These are phyloP conservation scores for Chouioia cunea DNA, from an alignment of 2,888 invertebrate genomes.

Conservation along the genomic window DNA sequence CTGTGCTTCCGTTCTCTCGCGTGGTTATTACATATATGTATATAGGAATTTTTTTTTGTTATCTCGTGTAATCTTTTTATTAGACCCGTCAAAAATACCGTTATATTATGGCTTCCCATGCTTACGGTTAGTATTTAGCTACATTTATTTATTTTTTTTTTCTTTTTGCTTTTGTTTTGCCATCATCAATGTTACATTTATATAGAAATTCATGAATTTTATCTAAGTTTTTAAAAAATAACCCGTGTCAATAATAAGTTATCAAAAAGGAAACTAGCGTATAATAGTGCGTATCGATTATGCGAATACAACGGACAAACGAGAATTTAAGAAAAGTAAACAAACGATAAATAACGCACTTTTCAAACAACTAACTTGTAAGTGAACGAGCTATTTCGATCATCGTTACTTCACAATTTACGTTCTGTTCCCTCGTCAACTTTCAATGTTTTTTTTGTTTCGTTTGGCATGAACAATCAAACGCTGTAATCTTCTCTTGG, in stretches of 20 bases:
- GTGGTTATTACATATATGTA: not conserved
- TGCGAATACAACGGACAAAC: too few relatives aligned
- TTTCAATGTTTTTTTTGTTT: slow-evolving; percentile 9
- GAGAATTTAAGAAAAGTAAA: too few relatives aligned
- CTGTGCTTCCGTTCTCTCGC: slow-evolving; percentile 34
- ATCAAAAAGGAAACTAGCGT: too few relatives aligned
- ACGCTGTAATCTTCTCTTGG: too few relatives aligned
- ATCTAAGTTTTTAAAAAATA: slow-evolving; percentile 19
- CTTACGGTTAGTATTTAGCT: slow-evolving; percentile 24
- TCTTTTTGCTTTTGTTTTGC: too few relatives aligned
- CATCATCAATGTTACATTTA: slow-evolving; percentile 27
- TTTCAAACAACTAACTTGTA: too few relatives aligned
- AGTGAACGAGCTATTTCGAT: too few relatives aligned
- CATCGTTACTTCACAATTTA: too few relatives aligned
- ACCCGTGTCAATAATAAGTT: not conserved
- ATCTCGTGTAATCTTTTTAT: slow-evolving; percentile 9
- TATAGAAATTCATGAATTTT: slow-evolving; percentile 38
- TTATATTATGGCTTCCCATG: not conserved
- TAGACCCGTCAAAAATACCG: slow-evolving; percentile 25
- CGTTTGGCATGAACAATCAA: too few relatives aligned
- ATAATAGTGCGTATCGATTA: too few relatives aligned
- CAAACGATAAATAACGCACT: too few relatives aligned
- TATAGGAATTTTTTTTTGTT: not conserved
- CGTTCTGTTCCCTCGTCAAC: slow-evolving; percentile 7
- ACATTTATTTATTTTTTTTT: slow-evolving; percentile 15